Base-by-base conservation (phyloP, 2,888 invertebrate species). In the Neocrepidodera transversa region DNA sequence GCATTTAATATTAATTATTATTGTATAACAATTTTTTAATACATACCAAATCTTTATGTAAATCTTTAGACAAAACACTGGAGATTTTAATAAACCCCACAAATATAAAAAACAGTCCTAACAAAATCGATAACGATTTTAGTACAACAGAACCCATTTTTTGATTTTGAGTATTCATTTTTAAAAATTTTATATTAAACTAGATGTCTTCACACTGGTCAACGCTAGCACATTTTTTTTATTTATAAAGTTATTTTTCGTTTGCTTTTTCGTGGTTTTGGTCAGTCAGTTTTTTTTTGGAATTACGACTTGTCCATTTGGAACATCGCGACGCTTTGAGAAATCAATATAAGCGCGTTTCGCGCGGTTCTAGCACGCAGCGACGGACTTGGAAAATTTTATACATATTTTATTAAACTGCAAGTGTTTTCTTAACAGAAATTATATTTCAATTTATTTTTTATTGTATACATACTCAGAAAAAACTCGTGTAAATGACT, bases 21-120 rank as follows among this genome's bases (percentile, higher is more conserved):
- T 56, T 58, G 26, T 38, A 11, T 42, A 42, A 42, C 20, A 18
- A 10, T 38, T 38, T 10, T 20, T 20, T 23, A 48, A 28, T 51
- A 81, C 91, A 88, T 81, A 96, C 96, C 90, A 97, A 86, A 82
- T 97, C 96, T 85, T 93, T 95, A 80, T 97, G 96, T 64, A 97
- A 86, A 81, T 97, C 97, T 84, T 93, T 93, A 73, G 94, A 96
- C 68, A 97, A 87, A 72, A 90, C 87, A 67, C 95, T 94, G 64
- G 95, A 92, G 65, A 97, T 81, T 82, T 97, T 97, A 76, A 97
- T 90, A 59, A 92, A 88, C 59, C 97, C 97, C 68, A 96, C 93
- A 79, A 97, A 95, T 75, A 97, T 88, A 80, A 97, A 97, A 83
- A 97, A 97, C 72, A 96, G 83, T 62, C 97, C 97, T 76, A 97